Base-by-base conservation (phyloP, 2,888 invertebrate species). In the Cylloceria caligata region DNA sequence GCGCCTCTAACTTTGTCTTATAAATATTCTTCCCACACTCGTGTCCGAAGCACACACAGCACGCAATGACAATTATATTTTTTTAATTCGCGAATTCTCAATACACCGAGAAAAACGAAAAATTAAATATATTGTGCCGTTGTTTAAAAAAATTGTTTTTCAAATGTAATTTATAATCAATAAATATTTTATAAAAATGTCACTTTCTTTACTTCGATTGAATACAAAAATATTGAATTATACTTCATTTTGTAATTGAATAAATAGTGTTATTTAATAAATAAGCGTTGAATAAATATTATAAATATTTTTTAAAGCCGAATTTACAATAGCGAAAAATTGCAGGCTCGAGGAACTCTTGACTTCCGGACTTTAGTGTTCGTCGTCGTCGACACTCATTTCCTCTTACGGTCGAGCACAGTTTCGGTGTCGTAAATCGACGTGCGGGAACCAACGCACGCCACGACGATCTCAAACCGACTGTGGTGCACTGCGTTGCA, bases 401-500 rank as follows among this genome's bases (percentile, higher is more conserved):
- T 68, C 45, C 77, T 84, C n/a, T 73, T 52, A 39, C 47, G 49
- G 72, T 85, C 27, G 27, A 55, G 71, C 69, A 52, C 52, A 52
- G 42, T 75, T 27, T 47, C 2, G 36, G 39, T 24, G 49, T 24
- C 49, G 69, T 27, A 39, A 52, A 52, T 30, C 68, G 60, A 60
- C 47, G 69, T 34, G 83, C 85, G 79, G 77, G n/a, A 72, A 78
- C 86, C 86, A 86, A 82, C 87, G 83, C 83, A 71, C 78, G 64
- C 80, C 77, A 69, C 87, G 87, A 84, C 88, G 87, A 84, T 78
- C 87, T 85, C 84, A 84, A 83, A 87, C 86, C 87, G 89, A 90
- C 90, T 90, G 88, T 86, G 83, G n/a, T n/a, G 74, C 60, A 71
- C 64, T 45, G 77, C 47, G 65, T 67, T 57, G 16, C 57, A 80